phyloP scores from a whole-genome alignment of 2,888 invertebrate species.

The Dysmachus trigonus region DNA sequence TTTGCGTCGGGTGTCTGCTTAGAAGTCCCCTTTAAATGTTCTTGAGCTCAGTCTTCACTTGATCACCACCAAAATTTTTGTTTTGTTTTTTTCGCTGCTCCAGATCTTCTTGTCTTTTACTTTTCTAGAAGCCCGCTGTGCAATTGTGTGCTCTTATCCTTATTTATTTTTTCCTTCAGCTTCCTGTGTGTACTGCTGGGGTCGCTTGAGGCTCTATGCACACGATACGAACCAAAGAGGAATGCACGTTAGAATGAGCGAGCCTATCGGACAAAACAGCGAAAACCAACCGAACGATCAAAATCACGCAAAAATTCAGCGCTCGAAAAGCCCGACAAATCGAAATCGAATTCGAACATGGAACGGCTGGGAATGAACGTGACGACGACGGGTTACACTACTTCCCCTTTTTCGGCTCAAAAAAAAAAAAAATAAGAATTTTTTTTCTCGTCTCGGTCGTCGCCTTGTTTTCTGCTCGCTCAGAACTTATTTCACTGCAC shows the following conservation, averaged over 20 bases:
- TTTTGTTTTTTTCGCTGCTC: background rate
- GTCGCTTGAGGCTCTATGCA: background rate
- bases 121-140: background rate
- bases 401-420: background rate
- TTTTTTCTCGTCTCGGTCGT: background rate
- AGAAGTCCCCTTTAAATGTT: background rate
- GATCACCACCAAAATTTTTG: constrained; percentile 3
- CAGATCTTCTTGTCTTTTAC: background rate
- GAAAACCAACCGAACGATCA: background rate
- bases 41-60: constrained; percentile 45
- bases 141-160: background rate
- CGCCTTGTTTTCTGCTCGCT: background rate
- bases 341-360: constrained; percentile 38
- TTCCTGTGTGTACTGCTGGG: background rate
- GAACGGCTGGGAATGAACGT: constrained; percentile 12
- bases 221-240: constrained; percentile 24
- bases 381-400: constrained; percentile 2
- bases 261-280: background rate
- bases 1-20: background rate
- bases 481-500: background rate
- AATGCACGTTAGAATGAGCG: constrained; percentile 25
- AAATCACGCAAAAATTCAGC: constrained; percentile 33
- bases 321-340: constrained; percentile 13
- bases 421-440: background rate
- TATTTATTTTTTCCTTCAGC: background rate